Evolutionary conservation across 2,888 invertebrate genomes (phyloP), one percentile per base, ranked within the genome.

Genomic region (Monochamus alternatus): DNA sequence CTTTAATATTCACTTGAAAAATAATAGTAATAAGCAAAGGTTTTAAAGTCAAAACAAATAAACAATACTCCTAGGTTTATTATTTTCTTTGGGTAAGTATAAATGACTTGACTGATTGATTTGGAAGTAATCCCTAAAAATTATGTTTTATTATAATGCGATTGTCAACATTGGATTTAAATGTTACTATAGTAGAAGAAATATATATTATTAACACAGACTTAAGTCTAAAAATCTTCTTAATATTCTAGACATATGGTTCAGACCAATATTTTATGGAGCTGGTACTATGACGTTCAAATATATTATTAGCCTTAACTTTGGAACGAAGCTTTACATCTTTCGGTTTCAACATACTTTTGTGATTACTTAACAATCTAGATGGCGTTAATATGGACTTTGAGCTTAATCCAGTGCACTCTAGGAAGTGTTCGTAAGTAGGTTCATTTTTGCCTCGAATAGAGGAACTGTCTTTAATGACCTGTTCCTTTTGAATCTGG

Each of bases 381-480:
- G 92, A 91, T 0, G 93, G 92, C 9, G 93, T 93, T 82, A 93
- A 90, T 84, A 95, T 93, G 62, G 95, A 94, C 89, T 95, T 95
- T 80, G 94, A 94, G 88, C 95, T 95, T 77, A 95, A 91, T 72
- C 95, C 95, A 70, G 95, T 95, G 30, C 94, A 93, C 87, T 95
- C 95, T 68, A 95, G 89, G 86, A 95, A 95, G 86, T 94, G 93
- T 88, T 95, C 95, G 84, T 95, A 95, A 30, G 91, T 87, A 86
- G 91, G 83, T 88, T 90, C 85, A 78, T 82, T 83, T 80, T 73
- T 75, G 77, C 81, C 81, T 81, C 73, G 79, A 78, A 73, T 81
- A 73, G 85, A 85, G 59, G 84, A 84, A 83, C 90, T 90, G 68
- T 89, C 87, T 52, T 75, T 64, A 38, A 38, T 38, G 3, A 66